Percentiles rank a stretch among this genome's conserved stretches.
Evolutionary conservation across 1,140 invertebrate genomes (phyloP).

Genomic region (Drosophila nigromelanica): DNA sequence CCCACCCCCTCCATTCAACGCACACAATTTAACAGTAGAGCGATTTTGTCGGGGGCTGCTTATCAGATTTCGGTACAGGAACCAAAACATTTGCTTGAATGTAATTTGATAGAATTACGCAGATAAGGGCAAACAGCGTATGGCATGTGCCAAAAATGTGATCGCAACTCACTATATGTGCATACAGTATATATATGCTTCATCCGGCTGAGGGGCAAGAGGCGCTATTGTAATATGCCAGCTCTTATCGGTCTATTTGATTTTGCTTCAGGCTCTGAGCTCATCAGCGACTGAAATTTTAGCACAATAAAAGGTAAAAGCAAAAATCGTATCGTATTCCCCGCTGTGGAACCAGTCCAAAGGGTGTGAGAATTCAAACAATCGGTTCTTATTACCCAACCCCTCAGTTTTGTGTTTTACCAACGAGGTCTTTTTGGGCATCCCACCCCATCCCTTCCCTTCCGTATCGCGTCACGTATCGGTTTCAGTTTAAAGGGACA

Average conservation of each 20-base stretch:
- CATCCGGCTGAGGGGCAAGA: neutral
- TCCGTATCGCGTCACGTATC: slow-evolving; percentile 28
- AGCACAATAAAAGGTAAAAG: slow-evolving; percentile 36
- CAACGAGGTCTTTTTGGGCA: neutral
- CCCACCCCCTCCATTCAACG: neutral
- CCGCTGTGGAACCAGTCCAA: slow-evolving; percentile 1
- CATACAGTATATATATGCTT: slow-evolving; percentile 1
- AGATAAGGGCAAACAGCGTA: slow-evolving; percentile 52
- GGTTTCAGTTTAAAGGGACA: slow-evolving; percentile 55
- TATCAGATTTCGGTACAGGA: slow-evolving; percentile 62
- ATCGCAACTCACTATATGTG: slow-evolving; percentile 2
- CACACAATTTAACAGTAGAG: slow-evolving; percentile 75
- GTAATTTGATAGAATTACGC: slow-evolving; percentile 64
- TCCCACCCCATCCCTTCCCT: slow-evolving; percentile 13
- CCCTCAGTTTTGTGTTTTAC: slow-evolving; percentile 17
- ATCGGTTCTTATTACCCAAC: slow-evolving; percentile 11
- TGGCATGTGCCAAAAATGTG: slow-evolving; percentile 49
- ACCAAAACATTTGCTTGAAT: slow-evolving; percentile 31
- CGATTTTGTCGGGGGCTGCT: slow-evolving; percentile 67
- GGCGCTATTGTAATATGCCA: slow-evolving; percentile 10
- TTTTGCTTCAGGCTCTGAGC: slow-evolving; percentile 61
- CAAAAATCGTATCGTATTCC: slow-evolving; percentile 55
- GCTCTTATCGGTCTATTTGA: slow-evolving; percentile 66
- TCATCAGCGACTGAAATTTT: slow-evolving; percentile 62
- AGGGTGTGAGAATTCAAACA: neutral